Conservation (phyloP, 2,113 vertebrate species). For the Alligator sinensis region DNA sequence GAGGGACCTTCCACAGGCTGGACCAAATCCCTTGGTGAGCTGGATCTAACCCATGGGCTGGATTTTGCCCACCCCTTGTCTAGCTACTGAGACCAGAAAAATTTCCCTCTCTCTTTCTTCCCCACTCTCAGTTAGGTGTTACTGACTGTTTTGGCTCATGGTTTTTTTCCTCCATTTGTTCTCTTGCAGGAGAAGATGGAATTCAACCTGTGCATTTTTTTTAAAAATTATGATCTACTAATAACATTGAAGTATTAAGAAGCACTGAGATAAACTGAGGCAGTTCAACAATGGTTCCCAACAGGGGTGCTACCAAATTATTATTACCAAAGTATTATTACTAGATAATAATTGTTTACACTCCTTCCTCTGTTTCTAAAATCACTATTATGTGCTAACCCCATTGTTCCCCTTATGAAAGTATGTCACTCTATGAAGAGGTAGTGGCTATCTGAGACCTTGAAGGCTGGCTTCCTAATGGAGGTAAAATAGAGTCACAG, state of each 20-base stretch:
- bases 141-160: background rate
- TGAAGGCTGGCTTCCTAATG: background rate
- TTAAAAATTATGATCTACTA: too few species aligned
- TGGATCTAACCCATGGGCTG: background rate
- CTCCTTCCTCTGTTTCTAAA: too few species aligned
- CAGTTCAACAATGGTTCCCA: too few species aligned
- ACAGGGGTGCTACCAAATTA: too few species aligned
- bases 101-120: background rate
- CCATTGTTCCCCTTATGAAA: too few species aligned
- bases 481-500: background rate
- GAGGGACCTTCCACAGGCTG: background rate
- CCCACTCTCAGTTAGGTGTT: background rate
- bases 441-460: background rate
- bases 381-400: background rate
- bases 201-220: too few species aligned
- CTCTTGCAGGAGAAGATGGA: too few species aligned
- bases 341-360: too few species aligned
- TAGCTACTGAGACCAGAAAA: background rate
- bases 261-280: too few species aligned
- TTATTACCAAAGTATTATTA: too few species aligned
- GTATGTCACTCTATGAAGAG: background rate
- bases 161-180: background rate
- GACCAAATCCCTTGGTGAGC: rapidly evolving
- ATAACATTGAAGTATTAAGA: too few species aligned
- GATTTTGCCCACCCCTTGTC: background rate